A percentile compares a stretch with the other conserved stretches of the same genome.
These are phyloP conservation scores for Drosophila chauvacae DNA, from an alignment of 1,140 invertebrate species.

Conservation along the genomic window DNA sequence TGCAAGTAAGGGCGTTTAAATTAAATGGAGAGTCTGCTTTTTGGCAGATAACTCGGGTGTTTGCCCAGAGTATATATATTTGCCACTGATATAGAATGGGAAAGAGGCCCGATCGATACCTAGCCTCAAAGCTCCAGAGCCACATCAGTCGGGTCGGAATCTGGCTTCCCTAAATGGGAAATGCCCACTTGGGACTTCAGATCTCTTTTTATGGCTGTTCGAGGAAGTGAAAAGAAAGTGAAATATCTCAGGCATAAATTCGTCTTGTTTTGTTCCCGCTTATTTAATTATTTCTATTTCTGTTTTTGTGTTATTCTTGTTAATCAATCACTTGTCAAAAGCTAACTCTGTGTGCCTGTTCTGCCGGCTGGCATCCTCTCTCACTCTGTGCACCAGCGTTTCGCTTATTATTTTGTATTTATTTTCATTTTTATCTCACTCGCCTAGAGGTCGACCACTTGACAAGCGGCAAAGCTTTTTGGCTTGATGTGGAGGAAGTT, in stretches of 20 bases:
- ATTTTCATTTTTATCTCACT: constrained; percentile 59
- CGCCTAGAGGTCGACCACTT: constrained; percentile 73
- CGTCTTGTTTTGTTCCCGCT: constrained; percentile 9
- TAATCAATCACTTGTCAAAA: constrained; percentile 73
- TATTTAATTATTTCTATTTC: constrained; percentile 30
- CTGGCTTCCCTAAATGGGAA: constrained; percentile 14
- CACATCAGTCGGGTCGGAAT: constrained; percentile 10
- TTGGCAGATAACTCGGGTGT: constrained; percentile 26
- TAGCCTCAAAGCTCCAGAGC: constrained; percentile 1
- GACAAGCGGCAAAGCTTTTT: constrained; percentile 28
- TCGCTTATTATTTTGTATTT: constrained; percentile 35
- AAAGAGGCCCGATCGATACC: not conserved
- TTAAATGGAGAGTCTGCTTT: constrained; percentile 11
- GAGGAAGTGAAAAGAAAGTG: constrained; percentile 37
- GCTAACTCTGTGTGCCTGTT: constrained; percentile 14
- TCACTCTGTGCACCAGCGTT: constrained; percentile 22
- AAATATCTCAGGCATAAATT: constrained; percentile 19
- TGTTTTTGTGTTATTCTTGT: constrained; percentile 41
- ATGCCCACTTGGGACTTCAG: constrained; percentile 16
- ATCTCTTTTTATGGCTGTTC: constrained; percentile 7
- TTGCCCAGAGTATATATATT: not conserved
- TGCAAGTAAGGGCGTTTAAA: constrained; percentile 14
- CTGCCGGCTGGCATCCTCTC: constrained; percentile 24
- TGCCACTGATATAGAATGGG: not conserved
- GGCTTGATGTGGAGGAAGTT: constrained; percentile 29